Conservation (phyloP, 2,797 vertebrate species). For the Champsocephalus esox region DNA sequence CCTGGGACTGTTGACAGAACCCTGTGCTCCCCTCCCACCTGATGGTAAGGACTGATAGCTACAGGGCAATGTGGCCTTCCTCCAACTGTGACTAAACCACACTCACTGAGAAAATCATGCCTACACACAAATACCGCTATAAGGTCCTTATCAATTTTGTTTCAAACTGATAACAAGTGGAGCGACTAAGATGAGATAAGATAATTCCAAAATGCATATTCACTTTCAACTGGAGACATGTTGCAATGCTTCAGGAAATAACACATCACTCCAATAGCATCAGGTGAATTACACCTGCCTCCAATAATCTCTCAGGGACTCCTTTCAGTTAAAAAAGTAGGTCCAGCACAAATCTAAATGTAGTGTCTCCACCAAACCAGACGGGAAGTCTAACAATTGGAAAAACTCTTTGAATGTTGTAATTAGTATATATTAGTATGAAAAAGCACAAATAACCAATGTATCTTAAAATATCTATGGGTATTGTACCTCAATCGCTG, state of each 20-base stretch:
- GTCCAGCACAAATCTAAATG: not conserved
- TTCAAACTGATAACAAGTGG: slow-evolving; percentile 8
- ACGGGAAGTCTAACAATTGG: not conserved
- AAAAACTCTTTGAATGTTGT: not conserved
- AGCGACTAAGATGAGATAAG: not conserved
- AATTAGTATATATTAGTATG: not conserved
- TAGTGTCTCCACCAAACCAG: not conserved
- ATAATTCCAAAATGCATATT: not conserved
- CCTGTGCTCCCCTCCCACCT: slow-evolving; percentile 47
- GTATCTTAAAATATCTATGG: not conserved
- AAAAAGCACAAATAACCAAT: not conserved
- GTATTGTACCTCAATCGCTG: not conserved
- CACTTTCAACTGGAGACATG: not conserved
- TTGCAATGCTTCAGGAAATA: not conserved
- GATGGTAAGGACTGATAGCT: slow-evolving; percentile 61
- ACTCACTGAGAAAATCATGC: slow-evolving; percentile 5
- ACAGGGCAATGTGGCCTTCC: slow-evolving; percentile 37
- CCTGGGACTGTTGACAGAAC: slow-evolving; percentile 69
- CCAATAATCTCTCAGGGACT: not conserved
- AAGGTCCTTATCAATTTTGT: not conserved
- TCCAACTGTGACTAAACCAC: slow-evolving; percentile 23
- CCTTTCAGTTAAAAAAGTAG: not conserved
- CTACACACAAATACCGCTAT: not conserved
- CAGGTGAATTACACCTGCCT: slow-evolving; percentile 4
- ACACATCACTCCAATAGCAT: not conserved